phyloP scores from a whole-genome alignment of 2,888 invertebrate species.

The Ethmia dodecea region DNA sequence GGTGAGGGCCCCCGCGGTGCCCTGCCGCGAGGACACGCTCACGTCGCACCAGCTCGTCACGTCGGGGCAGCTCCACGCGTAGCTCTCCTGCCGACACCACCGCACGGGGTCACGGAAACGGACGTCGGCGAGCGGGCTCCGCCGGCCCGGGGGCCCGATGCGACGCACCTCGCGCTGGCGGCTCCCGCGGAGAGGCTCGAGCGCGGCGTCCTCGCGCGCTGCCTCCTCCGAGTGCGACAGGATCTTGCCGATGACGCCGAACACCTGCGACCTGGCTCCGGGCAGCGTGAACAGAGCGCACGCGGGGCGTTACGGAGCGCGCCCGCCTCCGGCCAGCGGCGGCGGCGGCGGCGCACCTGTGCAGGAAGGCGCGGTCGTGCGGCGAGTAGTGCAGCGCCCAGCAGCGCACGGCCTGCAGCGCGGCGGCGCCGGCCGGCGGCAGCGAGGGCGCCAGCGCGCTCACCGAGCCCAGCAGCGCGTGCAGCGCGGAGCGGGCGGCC shows the following conservation, averaged over 20 bases:
- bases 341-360: constrained; percentile 78
- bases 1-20: constrained; percentile 94
- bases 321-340: too few relatives aligned
- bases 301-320: too few relatives aligned
- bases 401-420: constrained; percentile 94
- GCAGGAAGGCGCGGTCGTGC: constrained; percentile 94
- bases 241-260: constrained; percentile 97
- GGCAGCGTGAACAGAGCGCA: constrained; percentile 44
- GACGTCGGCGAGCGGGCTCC: too few relatives aligned
- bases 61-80: constrained; percentile 83
- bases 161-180: too few relatives aligned
- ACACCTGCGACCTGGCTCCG: constrained; percentile 87
- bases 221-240: constrained; percentile 94
- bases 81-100: constrained; percentile 68
- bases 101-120: constrained; percentile 46
- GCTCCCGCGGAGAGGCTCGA: constrained; percentile 56
- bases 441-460: constrained; percentile 93
- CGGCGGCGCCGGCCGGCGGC: constrained; percentile 91
- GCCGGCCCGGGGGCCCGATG: too few relatives aligned
- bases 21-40: constrained; percentile 94
- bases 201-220: constrained; percentile 59
- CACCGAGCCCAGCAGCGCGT: constrained; percentile 92
- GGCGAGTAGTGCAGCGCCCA: constrained; percentile 94
- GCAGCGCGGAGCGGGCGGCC: constrained; percentile 83
- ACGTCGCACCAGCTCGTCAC: constrained; percentile 87